phyloP scores from a whole-genome alignment of 2,888 invertebrate species.

The Serrognathus titanus region DNA sequence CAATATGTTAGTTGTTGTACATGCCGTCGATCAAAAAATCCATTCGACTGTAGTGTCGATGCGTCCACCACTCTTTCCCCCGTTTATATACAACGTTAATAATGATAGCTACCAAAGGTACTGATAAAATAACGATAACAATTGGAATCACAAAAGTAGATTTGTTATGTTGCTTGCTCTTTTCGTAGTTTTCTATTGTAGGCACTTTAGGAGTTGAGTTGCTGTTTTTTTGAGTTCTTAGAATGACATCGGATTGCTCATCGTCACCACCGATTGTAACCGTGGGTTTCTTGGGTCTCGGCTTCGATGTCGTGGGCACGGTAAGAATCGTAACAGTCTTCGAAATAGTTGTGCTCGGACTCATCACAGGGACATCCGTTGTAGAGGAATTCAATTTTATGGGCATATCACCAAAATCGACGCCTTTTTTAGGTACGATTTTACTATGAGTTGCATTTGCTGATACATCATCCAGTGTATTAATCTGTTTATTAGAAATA shows the following conservation, averaged over 20 bases:
- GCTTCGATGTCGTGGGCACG: slow-evolving; percentile 32
- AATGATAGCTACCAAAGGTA: slow-evolving; percentile 69
- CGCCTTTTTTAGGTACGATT: slow-evolving; percentile 38
- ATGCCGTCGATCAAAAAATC: slow-evolving; percentile 86
- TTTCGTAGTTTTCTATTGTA: slow-evolving; percentile 25
- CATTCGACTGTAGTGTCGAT: slow-evolving; percentile 82
- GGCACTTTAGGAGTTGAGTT: slow-evolving; percentile 25
- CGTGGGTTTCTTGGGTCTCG: slow-evolving; percentile 53
- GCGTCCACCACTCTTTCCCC: slow-evolving; percentile 81
- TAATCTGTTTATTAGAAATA: slow-evolving; percentile 1
- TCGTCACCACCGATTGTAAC: slow-evolving; percentile 50
- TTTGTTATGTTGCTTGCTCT: slow-evolving; percentile 26
- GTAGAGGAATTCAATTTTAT: not conserved
- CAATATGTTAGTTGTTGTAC: slow-evolving; percentile 67
- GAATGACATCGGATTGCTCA: slow-evolving; percentile 23
- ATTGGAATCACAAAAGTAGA: slow-evolving; percentile 72
- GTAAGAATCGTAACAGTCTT: not conserved
- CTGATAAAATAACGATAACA: slow-evolving; percentile 68
- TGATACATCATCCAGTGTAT: slow-evolving; percentile 11
- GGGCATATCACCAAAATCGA: slow-evolving; percentile 19
- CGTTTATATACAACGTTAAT: slow-evolving; percentile 64
- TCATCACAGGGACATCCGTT: not conserved
- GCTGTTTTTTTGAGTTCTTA: slow-evolving; percentile 20
- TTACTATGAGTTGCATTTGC: slow-evolving; percentile 28
- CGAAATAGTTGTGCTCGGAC: too few relatives aligned